Percentiles rank a stretch among this genome's conserved stretches.
phyloP scores from a whole-genome alignment of 2,888 invertebrate genomes.

The Druceiella hillmani region DNA sequence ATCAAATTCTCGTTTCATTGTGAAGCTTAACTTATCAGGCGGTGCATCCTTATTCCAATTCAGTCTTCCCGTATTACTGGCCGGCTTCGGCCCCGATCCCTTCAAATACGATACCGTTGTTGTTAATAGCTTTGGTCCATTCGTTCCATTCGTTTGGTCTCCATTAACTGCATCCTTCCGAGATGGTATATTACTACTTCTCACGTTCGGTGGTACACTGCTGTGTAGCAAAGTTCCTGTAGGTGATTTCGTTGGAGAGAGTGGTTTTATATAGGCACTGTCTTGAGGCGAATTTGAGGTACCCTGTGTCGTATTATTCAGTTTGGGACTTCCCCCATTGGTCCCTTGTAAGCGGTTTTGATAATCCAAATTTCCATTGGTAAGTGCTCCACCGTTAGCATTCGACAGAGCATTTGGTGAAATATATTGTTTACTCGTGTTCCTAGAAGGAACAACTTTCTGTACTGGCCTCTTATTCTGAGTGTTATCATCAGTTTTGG shows the following conservation, averaged over 20 bases:
- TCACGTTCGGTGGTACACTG: conserved; percentile 34
- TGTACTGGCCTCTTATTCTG: conserved; percentile 65
- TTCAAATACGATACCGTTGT: conserved; percentile 55
- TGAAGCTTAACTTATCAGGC: conserved; percentile 78
- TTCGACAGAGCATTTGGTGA: conserved; percentile 39
- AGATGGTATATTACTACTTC: conserved; percentile 39
- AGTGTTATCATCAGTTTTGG: conserved; percentile 37
- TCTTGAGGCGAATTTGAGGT: conserved; percentile 26
- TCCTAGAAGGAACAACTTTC: conserved; percentile 75
- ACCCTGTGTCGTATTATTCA: conserved; percentile 6
- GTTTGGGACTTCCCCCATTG: conserved; percentile 2
- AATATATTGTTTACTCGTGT: conserved; percentile 49
- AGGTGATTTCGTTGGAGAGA: conserved; percentile 59
- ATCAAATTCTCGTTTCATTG: conserved; percentile 88
- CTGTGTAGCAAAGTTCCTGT: conserved; percentile 57
- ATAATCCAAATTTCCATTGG: conserved; percentile 41
- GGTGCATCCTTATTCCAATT: conserved; percentile 70
- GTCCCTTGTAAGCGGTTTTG: conserved; percentile 33
- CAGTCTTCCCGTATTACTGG: conserved; percentile 44
- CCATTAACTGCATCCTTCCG: conserved; percentile 35
- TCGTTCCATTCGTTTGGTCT: conserved; percentile 6
- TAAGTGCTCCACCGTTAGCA: conserved; percentile 24
- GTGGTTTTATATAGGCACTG: conserved; percentile 58
- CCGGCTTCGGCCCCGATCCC: conserved; percentile 44
- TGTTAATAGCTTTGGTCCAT: conserved; percentile 48